Evolutionary conservation across 2,888 invertebrate genomes (phyloP).

Genomic region (Cryptus viduatorius): DNA sequence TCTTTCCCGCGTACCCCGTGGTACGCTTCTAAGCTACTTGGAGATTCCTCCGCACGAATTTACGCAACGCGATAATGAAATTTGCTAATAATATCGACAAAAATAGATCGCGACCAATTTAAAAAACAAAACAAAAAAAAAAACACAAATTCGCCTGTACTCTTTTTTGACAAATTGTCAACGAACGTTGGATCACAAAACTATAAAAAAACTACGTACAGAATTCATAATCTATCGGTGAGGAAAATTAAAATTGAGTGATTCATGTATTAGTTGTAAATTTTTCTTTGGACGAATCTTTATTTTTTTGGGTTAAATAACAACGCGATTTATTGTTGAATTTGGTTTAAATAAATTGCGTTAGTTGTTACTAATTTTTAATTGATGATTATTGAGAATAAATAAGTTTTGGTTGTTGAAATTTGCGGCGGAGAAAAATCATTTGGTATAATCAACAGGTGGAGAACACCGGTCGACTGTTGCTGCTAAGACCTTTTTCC

Average conservation of each 20-base stretch:
- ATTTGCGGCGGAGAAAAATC: slow-evolving; percentile 53
- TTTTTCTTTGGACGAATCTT: too few relatives aligned
- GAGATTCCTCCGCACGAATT: background rate
- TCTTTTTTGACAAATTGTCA: too few relatives aligned
- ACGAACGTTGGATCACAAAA: too few relatives aligned
- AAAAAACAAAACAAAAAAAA: slow-evolving; percentile 3
- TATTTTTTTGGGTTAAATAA: too few relatives aligned
- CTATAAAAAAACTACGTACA: too few relatives aligned
- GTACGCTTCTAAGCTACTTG: slow-evolving; percentile 35
- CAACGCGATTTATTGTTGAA: too few relatives aligned
- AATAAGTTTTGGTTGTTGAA: background rate
- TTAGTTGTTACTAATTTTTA: too few relatives aligned
- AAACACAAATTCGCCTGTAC: too few relatives aligned
- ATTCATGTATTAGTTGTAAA: too few relatives aligned
- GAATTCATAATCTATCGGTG: too few relatives aligned
- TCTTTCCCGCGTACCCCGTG: slow-evolving; percentile 58
- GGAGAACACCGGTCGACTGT: slow-evolving; percentile 57
- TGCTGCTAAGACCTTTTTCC: slow-evolving; percentile 43
- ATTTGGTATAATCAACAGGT: slow-evolving; percentile 67
- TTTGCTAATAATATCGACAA: background rate
- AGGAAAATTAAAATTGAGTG: too few relatives aligned
- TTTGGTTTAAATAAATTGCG: too few relatives aligned
- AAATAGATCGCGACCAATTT: background rate
- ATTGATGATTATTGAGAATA: background rate
- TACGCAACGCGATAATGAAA: slow-evolving; percentile 24